Conservation (phyloP, 2,113 vertebrate genomes). For the Hypomesus transpacificus region DNA sequence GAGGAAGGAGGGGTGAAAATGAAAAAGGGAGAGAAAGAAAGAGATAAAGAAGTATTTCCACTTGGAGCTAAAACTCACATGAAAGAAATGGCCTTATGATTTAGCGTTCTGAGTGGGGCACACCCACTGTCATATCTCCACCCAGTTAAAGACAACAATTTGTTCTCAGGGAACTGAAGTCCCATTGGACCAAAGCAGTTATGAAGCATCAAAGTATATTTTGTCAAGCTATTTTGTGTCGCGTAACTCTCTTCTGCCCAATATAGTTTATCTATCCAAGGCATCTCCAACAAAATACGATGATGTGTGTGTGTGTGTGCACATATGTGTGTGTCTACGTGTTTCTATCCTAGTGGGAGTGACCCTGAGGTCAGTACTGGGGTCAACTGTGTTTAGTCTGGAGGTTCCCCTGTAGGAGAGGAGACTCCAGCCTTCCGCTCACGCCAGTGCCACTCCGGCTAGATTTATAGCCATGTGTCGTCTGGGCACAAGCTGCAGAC, state of each 20-base stretch:
- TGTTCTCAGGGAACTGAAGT: slow-evolving; percentile 13
- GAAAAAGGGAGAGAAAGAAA: slow-evolving; percentile 35
- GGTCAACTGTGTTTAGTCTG: slow-evolving; percentile 85
- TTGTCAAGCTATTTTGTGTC: no score
- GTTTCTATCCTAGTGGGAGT: not conserved
- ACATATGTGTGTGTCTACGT: not conserved
- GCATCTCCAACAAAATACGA: not conserved
- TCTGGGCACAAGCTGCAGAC: slow-evolving; percentile 32
- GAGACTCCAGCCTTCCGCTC: slow-evolving; percentile 72
- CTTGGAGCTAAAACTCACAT: slow-evolving; percentile 35
- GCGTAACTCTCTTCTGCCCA: no score
- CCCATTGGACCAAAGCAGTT: slow-evolving; percentile 18
- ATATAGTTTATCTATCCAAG: no score
- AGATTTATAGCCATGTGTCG: slow-evolving; percentile 70
- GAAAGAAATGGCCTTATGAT: slow-evolving; percentile 18
- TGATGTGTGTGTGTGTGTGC: not conserved
- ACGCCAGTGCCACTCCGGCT: slow-evolving; percentile 22
- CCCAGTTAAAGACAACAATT: not conserved
- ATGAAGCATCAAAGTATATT: slow-evolving; percentile 2
- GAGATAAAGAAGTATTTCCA: slow-evolving; percentile 22
- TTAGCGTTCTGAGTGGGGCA: not conserved
- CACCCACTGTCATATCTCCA: slow-evolving; percentile 23
- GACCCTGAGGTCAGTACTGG: slow-evolving; percentile 54
- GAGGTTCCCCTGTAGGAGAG: slow-evolving; percentile 65
- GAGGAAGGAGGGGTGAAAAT: slow-evolving; percentile 49